phyloP scores from a whole-genome alignment of 2,113 vertebrate species.

The Gymnogyps californianus region DNA sequence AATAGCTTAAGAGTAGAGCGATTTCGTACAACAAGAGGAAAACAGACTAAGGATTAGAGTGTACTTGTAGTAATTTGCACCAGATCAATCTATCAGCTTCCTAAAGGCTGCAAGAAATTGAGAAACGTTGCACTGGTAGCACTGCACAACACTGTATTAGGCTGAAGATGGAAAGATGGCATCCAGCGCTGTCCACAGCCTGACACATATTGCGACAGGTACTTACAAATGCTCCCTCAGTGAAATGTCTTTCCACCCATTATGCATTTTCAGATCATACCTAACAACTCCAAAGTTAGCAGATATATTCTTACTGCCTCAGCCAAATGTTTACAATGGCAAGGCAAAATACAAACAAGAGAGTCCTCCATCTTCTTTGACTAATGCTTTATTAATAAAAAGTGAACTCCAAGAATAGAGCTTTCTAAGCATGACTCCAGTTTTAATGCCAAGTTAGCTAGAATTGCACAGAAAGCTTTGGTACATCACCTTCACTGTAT shows the following conservation, averaged over 20 bases:
- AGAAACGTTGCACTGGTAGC: not conserved
- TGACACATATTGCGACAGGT: rapidly evolving
- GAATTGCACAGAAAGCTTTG: rapidly evolving
- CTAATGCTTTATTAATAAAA: not conserved
- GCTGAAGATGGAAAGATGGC: not conserved
- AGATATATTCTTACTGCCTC: not conserved
- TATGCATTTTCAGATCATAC: not conserved
- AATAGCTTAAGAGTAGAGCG: too few species aligned
- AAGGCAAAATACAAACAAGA: not conserved
- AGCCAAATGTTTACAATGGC: not conserved
- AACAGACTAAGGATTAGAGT: not conserved
- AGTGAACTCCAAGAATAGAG: not conserved
- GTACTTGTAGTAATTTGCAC: not conserved
- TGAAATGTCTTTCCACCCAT: not conserved
- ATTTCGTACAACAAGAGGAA: not conserved
- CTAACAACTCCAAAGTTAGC: not conserved
- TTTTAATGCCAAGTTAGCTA: not conserved
- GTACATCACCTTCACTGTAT: not conserved
- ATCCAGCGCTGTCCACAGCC: not conserved
- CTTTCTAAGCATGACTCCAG: not conserved
- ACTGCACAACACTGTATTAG: not conserved
- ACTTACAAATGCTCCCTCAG: not conserved
- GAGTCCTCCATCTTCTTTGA: not conserved
- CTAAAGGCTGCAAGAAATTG: not conserved
- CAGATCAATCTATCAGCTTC: not conserved